phyloP scores from a whole-genome alignment of 2,888 invertebrate genomes.

The Nowickia ferox region DNA sequence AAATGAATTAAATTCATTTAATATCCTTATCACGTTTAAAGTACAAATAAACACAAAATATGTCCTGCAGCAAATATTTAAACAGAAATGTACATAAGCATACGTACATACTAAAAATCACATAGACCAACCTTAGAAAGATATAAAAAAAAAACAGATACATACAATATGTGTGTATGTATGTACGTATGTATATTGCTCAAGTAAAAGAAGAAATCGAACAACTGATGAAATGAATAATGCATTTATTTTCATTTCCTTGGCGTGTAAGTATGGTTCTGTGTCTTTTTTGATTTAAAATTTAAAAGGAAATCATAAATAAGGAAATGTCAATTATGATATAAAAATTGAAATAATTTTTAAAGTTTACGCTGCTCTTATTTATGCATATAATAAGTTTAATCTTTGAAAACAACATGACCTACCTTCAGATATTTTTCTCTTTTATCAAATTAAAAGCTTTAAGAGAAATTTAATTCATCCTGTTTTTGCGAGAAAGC shows the following conservation, averaged over 20 bases:
- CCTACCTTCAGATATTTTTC: conserved; percentile 49
- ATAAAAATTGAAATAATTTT: conserved; percentile 36
- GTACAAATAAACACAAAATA: conserved; percentile 68
- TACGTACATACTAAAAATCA: not conserved
- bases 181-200: not conserved
- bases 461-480: not conserved
- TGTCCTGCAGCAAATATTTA: conserved; percentile 66
- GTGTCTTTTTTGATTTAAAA: conserved; percentile 15
- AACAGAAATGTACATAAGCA: conserved; percentile 22
- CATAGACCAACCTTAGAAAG: not conserved
- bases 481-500: conserved; percentile 3
- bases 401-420: conserved; percentile 30
- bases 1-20: conserved; percentile 57
- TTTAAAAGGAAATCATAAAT: conserved; percentile 50
- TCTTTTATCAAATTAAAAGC: not conserved
- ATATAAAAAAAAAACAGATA: not conserved
- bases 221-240: conserved; percentile 25
- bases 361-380: not conserved
- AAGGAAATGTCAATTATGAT: conserved; percentile 57
- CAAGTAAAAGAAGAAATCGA: not conserved
- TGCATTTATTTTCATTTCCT: conserved; percentile 21
- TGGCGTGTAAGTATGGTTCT: not conserved
- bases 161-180: not conserved
- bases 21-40: conserved; percentile 66
- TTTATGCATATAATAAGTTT: conserved; percentile 1